Evolutionary conservation across 2,797 vertebrate genomes (phyloP).

Genomic region (Bovichtus variegatus): DNA sequence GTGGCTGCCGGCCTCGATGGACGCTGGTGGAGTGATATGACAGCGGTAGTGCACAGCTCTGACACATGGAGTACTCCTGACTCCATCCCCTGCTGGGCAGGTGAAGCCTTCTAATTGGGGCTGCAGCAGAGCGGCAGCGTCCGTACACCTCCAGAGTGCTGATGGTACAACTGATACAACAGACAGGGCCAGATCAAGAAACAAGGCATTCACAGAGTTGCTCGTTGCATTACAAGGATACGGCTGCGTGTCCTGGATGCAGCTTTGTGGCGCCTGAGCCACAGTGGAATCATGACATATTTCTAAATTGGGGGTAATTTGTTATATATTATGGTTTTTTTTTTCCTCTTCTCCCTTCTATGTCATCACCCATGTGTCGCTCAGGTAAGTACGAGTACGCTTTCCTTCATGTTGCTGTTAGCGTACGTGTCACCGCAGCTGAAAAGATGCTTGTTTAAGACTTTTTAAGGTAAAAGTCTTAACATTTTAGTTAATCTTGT

Average conservation of each 20-base stretch:
- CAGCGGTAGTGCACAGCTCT: conserved; percentile 47
- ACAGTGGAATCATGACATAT: conserved; percentile 8
- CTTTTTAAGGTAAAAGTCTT: neutral
- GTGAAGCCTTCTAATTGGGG: conserved; percentile 82
- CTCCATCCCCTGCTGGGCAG: conserved; percentile 56
- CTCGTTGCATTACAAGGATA: conserved; percentile 19
- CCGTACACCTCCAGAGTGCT: conserved; percentile 56
- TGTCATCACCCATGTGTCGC: conserved; percentile 2
- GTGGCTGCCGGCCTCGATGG: conserved; percentile 46
- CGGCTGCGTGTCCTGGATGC: neutral
- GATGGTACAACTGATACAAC: conserved; percentile 51
- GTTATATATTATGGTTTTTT: neutral
- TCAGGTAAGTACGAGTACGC: conserved; percentile 65
- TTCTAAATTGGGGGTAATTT: neutral
- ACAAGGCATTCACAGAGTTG: conserved; percentile 26
- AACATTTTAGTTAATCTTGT: neutral
- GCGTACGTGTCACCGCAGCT: neutral
- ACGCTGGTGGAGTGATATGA: conserved; percentile 65
- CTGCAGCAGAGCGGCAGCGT: conserved; percentile 40
- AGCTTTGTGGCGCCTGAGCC: neutral
- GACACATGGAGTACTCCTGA: conserved; percentile 68
- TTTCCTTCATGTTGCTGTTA: neutral
- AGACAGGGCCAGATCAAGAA: conserved; percentile 23
- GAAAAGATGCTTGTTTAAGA: neutral
- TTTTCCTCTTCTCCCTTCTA: conserved; percentile 20